Conservation (phyloP, 2,113 vertebrate genomes). For the Anolis sagrei region DNA sequence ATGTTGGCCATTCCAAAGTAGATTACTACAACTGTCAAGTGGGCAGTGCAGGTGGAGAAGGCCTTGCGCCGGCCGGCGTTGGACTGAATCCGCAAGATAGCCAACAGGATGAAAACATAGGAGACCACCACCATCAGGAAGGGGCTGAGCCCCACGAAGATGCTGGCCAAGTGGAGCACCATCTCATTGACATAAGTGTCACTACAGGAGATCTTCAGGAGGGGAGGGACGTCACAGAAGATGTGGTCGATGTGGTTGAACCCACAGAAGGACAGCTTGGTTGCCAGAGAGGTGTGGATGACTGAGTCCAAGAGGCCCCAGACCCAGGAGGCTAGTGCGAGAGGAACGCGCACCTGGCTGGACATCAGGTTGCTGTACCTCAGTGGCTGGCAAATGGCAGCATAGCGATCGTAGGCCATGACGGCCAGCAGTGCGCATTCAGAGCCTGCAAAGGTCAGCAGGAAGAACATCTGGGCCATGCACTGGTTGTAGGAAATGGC, state of each 20-base stretch:
- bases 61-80: conserved; percentile 29
- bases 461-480: conserved; percentile 51
- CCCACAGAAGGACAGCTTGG: conserved; percentile 39
- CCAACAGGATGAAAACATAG: conserved; percentile 49
- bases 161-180: neutral
- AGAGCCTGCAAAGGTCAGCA: rapidly evolving
- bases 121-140: neutral
- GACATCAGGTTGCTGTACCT: neutral
- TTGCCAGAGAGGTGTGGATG: neutral
- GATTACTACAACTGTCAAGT: conserved; percentile 23
- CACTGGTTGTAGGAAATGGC: conserved; percentile 37
- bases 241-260: conserved; percentile 38
- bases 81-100: neutral
- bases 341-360: rapidly evolving
- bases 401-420: conserved; percentile 55
- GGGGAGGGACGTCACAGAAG: conserved; percentile 40
- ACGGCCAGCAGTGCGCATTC: conserved; percentile 26
- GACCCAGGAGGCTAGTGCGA: neutral
- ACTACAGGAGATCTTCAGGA: conserved; percentile 37
- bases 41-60: conserved; percentile 55
- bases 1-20: conserved; percentile 35
- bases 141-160: conserved; percentile 26
- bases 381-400: conserved; percentile 51
- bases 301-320: conserved; percentile 44
- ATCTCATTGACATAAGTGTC: neutral